phyloP scores from a whole-genome alignment of 2,113 vertebrate species.

The Oreochromis niloticus region DNA sequence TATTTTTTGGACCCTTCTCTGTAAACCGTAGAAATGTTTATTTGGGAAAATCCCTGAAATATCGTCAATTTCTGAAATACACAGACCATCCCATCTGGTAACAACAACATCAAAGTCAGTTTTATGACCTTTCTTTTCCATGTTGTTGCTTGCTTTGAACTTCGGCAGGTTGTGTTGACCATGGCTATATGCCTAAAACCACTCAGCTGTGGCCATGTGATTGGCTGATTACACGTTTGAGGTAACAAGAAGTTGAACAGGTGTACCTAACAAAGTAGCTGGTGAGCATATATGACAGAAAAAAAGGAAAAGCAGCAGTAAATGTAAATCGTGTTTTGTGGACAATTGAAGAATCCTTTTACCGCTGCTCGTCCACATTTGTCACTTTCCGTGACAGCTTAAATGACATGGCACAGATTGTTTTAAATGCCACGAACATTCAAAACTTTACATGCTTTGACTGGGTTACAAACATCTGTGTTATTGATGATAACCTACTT shows the following conservation, averaged over 20 bases:
- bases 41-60: background rate
- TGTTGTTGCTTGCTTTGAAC: background rate
- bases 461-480: background rate
- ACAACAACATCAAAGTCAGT: background rate
- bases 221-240: background rate
- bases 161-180: fast-evolving
- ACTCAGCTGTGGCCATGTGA: background rate
- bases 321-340: background rate
- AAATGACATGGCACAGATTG: background rate
- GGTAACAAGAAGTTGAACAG: background rate
- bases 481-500: background rate
- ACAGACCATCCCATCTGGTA: background rate
- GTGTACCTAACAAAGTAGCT: background rate
- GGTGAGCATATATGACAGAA: background rate
- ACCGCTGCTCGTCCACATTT: fast-evolving
- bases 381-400: background rate
- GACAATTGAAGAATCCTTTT: background rate
- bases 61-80: fast-evolving
- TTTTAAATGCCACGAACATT: background rate
- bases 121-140: background rate
- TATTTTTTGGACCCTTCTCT: fast-evolving
- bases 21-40: background rate
- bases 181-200: background rate
- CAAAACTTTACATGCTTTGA: background rate
- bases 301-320: background rate